These are phyloP conservation scores for Dexiosoma caninum DNA, from an alignment of 2,888 invertebrate species.

Conservation along the genomic window DNA sequence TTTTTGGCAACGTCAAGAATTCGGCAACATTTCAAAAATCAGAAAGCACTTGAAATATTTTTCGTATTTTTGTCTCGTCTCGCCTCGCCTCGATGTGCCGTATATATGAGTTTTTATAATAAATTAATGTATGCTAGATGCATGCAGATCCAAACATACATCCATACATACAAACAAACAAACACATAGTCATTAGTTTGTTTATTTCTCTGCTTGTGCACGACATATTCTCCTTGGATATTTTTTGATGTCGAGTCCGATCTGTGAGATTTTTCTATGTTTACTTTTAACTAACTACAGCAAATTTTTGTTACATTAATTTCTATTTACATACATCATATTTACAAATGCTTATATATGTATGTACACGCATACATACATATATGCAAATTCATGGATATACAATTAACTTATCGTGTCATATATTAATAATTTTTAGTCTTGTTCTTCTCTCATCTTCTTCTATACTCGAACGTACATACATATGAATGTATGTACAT, in stretches of 20 bases:
- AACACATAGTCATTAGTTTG: not conserved
- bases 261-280: conserved; percentile 17
- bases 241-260: conserved; percentile 7
- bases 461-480: too few relatives aligned
- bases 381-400: not conserved
- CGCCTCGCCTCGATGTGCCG: conserved; percentile 14
- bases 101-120: conserved; percentile 41
- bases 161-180: not conserved
- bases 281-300: conserved; percentile 22
- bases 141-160: not conserved
- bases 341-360: too few relatives aligned
- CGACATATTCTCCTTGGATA: conserved; percentile 16
- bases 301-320: not conserved
- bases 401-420: too few relatives aligned
- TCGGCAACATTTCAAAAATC: conserved; percentile 30
- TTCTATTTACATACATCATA: too few relatives aligned
- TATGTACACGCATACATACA: not conserved
- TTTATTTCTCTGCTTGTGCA: not conserved
- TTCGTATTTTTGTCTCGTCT: conserved; percentile 50
- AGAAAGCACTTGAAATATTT: conserved; percentile 51
- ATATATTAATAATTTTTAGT: too few relatives aligned
- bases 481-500: not conserved
- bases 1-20: conserved; percentile 62
- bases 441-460: too few relatives aligned
- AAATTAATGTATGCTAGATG: conserved; percentile 6